Evolutionary conservation across 2,113 vertebrate species (phyloP), one percentile per base, ranked within the genome.

Genomic region (Heloderma charlesbogerti): DNA sequence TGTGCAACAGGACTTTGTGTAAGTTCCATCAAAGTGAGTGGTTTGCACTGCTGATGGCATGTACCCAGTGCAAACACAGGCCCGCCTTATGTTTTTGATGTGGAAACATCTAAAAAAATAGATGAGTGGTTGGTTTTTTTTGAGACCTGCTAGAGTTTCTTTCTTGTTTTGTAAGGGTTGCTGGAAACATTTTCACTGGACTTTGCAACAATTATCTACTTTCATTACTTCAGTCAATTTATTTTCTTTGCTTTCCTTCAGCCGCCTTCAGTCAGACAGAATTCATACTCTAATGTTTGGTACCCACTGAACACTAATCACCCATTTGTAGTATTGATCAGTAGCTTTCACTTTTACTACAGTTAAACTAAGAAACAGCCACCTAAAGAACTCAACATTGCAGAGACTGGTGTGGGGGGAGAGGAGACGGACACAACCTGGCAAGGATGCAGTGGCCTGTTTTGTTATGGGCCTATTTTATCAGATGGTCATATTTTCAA

Each of bases 201-300:
- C 54, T 57, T 74, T 75, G 2, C 27, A 93, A 92, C 89, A 93
- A 92, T 79, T 93, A 84, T 92, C 79, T 89, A 48, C 37, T 91
- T 93, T 91, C 89, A 94, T 85, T 89, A 31, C 71, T 93, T 92
- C 91, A 93, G 10, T 4, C 37, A 31, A 87, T 78, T 89, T 87
- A 88, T 87, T 91, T 84, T 18, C 87, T 78, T 63, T 9, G 5
- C 67, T 0, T 86, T 12, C 15, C 3, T 90, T 93, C 79, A 92
- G 34, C 8, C 10, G 91, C 80, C 51, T 43, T n/a, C 66, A 92
- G 87, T 83, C 6, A 95, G 92, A 94, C 13, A 84, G 86, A 91
- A 92, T 78, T 90, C 37, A 79, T 81, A 71, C 67, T 25, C n/a
- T 31, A 18, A 88, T 74, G 0, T 81, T 51, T 91, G 63, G 22